Percentiles rank a stretch among this genome's conserved stretches.
phyloP scores from a whole-genome alignment of 92 coral and sea anemone genomes.

The Montipora capitata region DNA sequence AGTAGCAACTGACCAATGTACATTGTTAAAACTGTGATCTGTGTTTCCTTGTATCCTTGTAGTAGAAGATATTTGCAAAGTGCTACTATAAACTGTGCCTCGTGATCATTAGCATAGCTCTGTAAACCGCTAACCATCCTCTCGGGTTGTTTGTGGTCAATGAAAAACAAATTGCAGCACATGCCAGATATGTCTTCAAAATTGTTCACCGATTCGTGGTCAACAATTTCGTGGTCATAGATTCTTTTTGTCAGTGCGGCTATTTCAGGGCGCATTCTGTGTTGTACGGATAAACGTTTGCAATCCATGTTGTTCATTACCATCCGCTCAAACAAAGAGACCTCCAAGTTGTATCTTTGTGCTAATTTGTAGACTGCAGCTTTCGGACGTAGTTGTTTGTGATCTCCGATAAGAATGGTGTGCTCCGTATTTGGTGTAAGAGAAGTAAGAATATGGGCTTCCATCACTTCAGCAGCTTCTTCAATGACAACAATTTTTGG shows the following conservation, averaged over 20 bases:
- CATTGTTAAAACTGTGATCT: slow-evolving; percentile 77
- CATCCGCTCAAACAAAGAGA: slow-evolving; percentile 81
- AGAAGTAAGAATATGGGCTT: slow-evolving; percentile 83
- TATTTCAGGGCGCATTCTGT: slow-evolving; percentile 81
- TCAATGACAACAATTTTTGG: slow-evolving; percentile 82
- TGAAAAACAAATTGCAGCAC: slow-evolving; percentile 51
- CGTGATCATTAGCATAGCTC: slow-evolving; percentile 75
- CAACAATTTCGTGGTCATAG: slow-evolving; percentile 66
- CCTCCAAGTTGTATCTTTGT: slow-evolving; percentile 60
- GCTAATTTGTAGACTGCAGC: slow-evolving; percentile 81
- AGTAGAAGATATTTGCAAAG: slow-evolving; percentile 72
- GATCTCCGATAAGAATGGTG: slow-evolving; percentile 87
- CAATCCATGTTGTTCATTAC: slow-evolving; percentile 70
- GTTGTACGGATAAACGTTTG: slow-evolving; percentile 67
- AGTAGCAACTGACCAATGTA: slow-evolving; percentile 81
- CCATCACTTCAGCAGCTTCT: slow-evolving; percentile 92
- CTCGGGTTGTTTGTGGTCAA: slow-evolving; percentile 65
- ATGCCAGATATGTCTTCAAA: slow-evolving; percentile 60
- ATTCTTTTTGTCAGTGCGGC: slow-evolving; percentile 70
- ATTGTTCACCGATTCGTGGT: slow-evolving; percentile 59
- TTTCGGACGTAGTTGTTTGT: slow-evolving; percentile 87
- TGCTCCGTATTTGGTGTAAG: slow-evolving; percentile 79
- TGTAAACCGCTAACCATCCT: slow-evolving; percentile 57
- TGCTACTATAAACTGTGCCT: slow-evolving; percentile 67
- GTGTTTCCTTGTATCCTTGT: slow-evolving; percentile 63